Percentiles rank a stretch among this genome's conserved stretches.
These are phyloP conservation scores for Procapra przewalskii DNA, from an alignment of 2,113 vertebrate genomes.

Conservation along the genomic window DNA sequence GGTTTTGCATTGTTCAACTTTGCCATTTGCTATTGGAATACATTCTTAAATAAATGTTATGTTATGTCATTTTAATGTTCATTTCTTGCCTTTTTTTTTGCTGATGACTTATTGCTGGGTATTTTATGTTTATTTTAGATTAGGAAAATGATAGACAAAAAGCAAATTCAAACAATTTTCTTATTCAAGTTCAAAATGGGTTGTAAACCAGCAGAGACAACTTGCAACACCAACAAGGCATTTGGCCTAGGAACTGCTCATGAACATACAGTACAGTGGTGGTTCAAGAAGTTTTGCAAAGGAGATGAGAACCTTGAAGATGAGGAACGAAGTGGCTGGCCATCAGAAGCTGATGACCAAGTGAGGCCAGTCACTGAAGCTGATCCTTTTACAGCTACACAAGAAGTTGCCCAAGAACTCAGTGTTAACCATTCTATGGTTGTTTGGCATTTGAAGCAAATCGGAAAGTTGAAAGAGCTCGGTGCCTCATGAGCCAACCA, in stretches of 20 bases:
- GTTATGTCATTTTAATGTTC: neutral
- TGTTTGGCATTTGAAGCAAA: neutral
- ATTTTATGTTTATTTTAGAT: neutral
- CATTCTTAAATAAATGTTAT: neutral
- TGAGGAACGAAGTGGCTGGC: neutral
- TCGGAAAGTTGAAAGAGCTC: neutral
- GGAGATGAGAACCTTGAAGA: neutral
- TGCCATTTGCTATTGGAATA: neutral
- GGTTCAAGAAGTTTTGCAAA: neutral
- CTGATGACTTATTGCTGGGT: neutral
- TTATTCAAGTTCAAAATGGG: neutral
- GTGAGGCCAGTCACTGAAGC: neutral
- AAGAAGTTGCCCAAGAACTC: neutral
- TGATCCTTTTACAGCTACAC: neutral
- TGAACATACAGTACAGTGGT: neutral
- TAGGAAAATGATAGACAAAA: neutral
- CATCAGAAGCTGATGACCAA: neutral
- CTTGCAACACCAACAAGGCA: neutral
- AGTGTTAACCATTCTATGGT: neutral
- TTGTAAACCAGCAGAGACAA: neutral
- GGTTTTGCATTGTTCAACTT: neutral
- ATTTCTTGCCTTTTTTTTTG: neutral
- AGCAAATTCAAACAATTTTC: neutral
- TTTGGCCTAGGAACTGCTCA: neutral
- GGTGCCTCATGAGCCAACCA: neutral